Evolutionary conservation across 2,888 invertebrate species (phyloP).

Genomic region (Malacosoma neustria): DNA sequence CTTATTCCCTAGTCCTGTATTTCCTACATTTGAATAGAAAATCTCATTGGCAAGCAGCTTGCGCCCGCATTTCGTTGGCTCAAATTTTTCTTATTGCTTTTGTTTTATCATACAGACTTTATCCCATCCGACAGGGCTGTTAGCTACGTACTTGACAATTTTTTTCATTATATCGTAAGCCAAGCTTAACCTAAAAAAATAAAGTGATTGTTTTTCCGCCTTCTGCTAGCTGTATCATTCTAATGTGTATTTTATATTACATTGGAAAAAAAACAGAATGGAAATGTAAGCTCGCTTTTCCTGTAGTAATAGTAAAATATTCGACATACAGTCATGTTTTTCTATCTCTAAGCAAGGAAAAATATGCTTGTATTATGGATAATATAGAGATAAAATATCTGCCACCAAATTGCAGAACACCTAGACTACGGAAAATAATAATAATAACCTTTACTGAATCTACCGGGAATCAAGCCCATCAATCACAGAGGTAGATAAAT

Average conservation of each 20-base stretch:
- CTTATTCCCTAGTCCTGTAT: neutral
- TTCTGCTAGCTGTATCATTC: neutral
- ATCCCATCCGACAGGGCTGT: neutral
- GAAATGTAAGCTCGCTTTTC: neutral
- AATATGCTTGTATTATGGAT: no score
- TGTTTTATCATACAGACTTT: neutral
- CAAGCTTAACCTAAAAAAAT: neutral
- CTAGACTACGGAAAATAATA: no score
- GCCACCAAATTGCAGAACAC: no score
- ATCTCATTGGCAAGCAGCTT: neutral
- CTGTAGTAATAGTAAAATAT: no score
- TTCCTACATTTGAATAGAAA: neutral
- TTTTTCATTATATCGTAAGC: neutral
- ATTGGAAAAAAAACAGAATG: neutral
- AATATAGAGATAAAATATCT: no score
- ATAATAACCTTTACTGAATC: no score
- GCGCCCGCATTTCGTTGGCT: neutral
- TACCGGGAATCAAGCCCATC: no score
- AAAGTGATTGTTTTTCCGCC: neutral
- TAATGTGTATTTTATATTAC: neutral
- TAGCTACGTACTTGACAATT: neutral
- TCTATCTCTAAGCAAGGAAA: no score
- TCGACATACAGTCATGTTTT: no score
- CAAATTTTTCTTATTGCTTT: neutral
- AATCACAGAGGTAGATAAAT: no score